A percentile compares a stretch with the other conserved stretches of the same genome.
Evolutionary conservation across 2,113 vertebrate species (phyloP).

Genomic region (Typhlomys cinereus): DNA sequence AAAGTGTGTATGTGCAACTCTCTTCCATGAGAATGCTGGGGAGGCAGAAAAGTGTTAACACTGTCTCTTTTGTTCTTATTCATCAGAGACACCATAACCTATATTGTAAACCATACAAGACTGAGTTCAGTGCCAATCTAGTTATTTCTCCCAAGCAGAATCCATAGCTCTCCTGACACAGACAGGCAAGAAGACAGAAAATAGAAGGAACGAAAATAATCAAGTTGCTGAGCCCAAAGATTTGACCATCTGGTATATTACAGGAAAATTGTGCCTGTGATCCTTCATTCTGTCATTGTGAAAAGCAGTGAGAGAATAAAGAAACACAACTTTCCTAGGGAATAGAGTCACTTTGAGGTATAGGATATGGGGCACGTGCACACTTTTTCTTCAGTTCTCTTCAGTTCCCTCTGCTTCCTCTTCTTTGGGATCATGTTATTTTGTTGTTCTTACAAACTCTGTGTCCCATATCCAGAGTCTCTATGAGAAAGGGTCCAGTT

Average conservation of each 20-base stretch:
- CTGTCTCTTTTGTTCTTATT: neutral
- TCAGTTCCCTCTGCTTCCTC: neutral
- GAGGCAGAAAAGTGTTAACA: neutral
- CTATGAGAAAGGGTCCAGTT: neutral
- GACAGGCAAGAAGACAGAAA: neutral
- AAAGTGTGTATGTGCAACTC: neutral
- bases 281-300: neutral
- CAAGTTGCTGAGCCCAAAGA: neutral
- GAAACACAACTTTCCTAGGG: neutral
- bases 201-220: conserved; percentile 30
- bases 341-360: neutral
- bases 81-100: neutral
- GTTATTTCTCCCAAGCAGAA: neutral
- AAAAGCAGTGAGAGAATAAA: neutral
- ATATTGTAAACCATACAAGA: conserved; percentile 1
- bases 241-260: neutral
- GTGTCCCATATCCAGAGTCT: neutral
- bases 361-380: neutral
- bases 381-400: neutral
- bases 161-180: neutral
- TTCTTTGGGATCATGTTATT: neutral
- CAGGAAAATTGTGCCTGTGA: neutral
- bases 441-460: neutral
- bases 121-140: neutral
- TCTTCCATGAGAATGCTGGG: neutral